A percentile compares a stretch with the other conserved stretches of the same genome.
phyloP scores from a whole-genome alignment of 2,888 invertebrate genomes.

The Melanargia galathea region DNA sequence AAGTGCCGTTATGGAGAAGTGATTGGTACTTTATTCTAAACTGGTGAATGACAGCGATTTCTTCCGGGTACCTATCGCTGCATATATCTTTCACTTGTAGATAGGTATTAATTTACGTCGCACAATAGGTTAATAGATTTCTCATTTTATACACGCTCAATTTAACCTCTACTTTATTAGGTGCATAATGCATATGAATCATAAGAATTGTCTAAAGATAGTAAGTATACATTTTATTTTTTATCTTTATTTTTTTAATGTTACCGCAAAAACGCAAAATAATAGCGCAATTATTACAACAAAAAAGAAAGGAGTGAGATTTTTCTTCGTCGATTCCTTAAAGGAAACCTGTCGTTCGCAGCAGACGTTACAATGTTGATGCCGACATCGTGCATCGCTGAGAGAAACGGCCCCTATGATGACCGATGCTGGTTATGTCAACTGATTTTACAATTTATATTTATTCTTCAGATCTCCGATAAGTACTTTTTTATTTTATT shows the following conservation, averaged over 20 bases:
- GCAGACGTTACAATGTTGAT: slow-evolving; percentile 21
- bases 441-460: slow-evolving; percentile 11
- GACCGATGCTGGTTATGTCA: slow-evolving; percentile 35
- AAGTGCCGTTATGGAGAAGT: slow-evolving; percentile 16
- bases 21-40: background rate
- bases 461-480: background rate
- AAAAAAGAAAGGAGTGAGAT: slow-evolving; percentile 25
- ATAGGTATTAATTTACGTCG: background rate
- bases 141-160: background rate
- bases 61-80: slow-evolving; percentile 2
- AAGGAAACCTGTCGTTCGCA: slow-evolving; percentile 68
- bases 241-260: no score
- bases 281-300: background rate
- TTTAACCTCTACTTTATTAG: no score
- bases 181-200: no score
- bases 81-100: no score
- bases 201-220: no score
- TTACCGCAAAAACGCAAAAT: background rate
- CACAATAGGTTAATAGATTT: background rate
- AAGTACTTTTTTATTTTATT: background rate
- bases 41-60: background rate
- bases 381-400: slow-evolving; percentile 18
- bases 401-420: slow-evolving; percentile 17
- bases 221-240: no score
- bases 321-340: slow-evolving; percentile 70